phyloP scores from a whole-genome alignment of 64 coral and sea anemone species.

The Montipora efflorescens region DNA sequence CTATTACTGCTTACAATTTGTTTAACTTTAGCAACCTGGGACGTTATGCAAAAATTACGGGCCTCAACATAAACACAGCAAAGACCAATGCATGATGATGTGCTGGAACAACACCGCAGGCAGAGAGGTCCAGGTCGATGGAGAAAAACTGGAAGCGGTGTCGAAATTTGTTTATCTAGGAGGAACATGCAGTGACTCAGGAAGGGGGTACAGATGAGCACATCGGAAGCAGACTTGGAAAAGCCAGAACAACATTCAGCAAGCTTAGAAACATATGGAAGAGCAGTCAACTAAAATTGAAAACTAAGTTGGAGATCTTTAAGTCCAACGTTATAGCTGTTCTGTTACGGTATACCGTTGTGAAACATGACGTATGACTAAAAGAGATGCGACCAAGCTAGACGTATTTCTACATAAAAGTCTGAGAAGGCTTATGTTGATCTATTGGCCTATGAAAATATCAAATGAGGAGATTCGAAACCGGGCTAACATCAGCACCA shows the following conservation, averaged over 20 bases:
- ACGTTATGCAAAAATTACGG: slow-evolving; percentile 10
- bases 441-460: slow-evolving; percentile 49
- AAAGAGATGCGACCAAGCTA: not conserved
- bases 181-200: not conserved
- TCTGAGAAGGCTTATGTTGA: slow-evolving; percentile 10
- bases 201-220: not conserved
- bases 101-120: not conserved
- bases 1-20: too few relatives aligned
- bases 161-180: slow-evolving; percentile 17
- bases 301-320: not conserved
- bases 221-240: not conserved
- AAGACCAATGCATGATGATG: slow-evolving; percentile 1
- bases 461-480: slow-evolving; percentile 13
- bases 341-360: not conserved
- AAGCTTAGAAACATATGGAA: not conserved
- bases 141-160: not conserved
- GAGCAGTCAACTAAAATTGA: not conserved
- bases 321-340: not conserved
- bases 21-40: not conserved
- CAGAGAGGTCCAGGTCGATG: not conserved
- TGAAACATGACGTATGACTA: not conserved
- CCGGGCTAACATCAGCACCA: not conserved
- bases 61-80: not conserved
- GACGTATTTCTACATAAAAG: not conserved
- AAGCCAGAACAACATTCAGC: not conserved